Base-by-base conservation (phyloP, 2,113 vertebrate species). In the Periophthalmodon schlosseri region DNA sequence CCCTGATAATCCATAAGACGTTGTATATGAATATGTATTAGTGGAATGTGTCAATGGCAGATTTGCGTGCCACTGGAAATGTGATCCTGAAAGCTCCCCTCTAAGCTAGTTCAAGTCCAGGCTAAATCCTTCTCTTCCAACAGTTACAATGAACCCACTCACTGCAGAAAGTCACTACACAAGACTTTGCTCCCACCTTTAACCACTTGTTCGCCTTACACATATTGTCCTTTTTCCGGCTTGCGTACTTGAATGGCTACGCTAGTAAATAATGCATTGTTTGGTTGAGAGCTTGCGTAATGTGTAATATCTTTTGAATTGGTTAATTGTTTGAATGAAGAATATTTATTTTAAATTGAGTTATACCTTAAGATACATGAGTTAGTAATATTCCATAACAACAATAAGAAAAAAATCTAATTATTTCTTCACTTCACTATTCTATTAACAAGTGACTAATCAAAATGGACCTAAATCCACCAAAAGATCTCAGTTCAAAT, bases 181-280 rank as follows among this genome's bases (percentile, higher is more conserved):
- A 82, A 78, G 69, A 68, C 69, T 16, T 60, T 16, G 66, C 72
- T 36, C 68, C 12, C 5, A 34, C 60, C 28, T 63, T 28, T 34
- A 16, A 50, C 68, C 57, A 87, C 87, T 89, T 77, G 88, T 76
- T 84, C 85, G 83, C 79, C 88, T 82, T 28, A 69, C 74, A 70
- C 70, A 80, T 73, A 76, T 75, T 69, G 80, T 79, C 69, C 65
- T 16, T 47, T 46, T 68, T 64, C 52, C 56, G 47, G 61, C 58
- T 34, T 6, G 34, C 60, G 60, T 60, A 60, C 49, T 57, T 63
- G 63, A 66, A 69, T 69, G 67, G 56, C 78, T 58, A n/a, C 16
- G 15, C 23, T 80, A 72, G 82, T 90, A 81, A 91, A 89, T 89
- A 89, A 90, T 90, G 79, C 68, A 87, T 75, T 49, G 78, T 73